Conservation (phyloP, 2,113 vertebrate genomes). For the Microtus pennsylvanicus region DNA sequence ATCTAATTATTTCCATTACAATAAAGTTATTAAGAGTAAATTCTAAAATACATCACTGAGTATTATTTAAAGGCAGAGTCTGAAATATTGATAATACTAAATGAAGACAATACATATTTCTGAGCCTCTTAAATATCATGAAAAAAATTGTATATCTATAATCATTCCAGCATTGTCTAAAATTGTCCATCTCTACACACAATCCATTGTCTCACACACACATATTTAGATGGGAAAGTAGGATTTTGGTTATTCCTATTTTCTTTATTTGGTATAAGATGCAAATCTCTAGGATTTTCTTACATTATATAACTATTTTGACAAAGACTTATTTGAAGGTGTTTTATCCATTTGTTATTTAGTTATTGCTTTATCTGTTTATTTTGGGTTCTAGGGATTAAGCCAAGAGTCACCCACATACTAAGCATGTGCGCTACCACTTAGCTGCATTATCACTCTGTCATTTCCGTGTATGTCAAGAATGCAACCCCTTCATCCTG, state of each 20-base stretch:
- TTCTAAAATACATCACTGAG: background rate
- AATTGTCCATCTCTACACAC: background rate
- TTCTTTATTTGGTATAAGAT: constrained; percentile 32
- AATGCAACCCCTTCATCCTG: background rate
- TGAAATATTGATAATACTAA: background rate
- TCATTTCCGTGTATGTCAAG: background rate
- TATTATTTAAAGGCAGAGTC: background rate
- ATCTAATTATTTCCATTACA: constrained; percentile 21
- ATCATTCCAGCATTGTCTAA: background rate
- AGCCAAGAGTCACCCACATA: too few relatives aligned
- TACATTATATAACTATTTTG: background rate
- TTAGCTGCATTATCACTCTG: background rate
- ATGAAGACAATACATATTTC: background rate
- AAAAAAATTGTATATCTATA: constrained; percentile 19
- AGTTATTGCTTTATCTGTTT: background rate
- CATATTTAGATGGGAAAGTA: constrained; percentile 34
- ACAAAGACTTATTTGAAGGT: background rate
- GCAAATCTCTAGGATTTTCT: background rate
- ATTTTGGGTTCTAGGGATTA: background rate
- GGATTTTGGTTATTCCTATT: background rate
- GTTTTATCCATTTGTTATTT: background rate
- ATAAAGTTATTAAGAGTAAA: background rate
- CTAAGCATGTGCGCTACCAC: background rate
- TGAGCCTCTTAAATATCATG: background rate
- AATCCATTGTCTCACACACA: background rate